phyloP scores from a whole-genome alignment of 2,888 invertebrate species.

The Tridacna crocea region DNA sequence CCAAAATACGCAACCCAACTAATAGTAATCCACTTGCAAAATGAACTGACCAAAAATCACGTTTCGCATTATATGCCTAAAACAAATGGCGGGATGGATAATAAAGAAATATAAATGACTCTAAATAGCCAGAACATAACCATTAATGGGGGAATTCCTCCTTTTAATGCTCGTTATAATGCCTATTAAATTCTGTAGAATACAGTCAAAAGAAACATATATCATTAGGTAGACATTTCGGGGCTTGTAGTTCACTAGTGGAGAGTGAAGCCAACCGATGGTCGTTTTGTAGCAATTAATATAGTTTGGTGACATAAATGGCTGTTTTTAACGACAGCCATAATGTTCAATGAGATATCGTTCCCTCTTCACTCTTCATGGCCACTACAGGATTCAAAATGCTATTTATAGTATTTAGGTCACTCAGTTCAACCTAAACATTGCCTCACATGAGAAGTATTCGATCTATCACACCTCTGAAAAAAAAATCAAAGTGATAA shows the following conservation, averaged over 20 bases:
- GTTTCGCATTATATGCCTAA: conserved; percentile 54
- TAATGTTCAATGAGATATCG: conserved; percentile 28
- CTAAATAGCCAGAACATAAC: conserved; percentile 62
- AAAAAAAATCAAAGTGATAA: too few species aligned
- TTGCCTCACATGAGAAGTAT: too few species aligned
- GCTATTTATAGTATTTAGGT: neutral
- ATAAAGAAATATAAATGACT: conserved; percentile 66
- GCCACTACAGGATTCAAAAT: neutral
- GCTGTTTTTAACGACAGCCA: conserved; percentile 28
- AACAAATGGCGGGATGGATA: conserved; percentile 62
- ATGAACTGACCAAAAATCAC: conserved; percentile 50
- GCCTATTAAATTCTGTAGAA: conserved; percentile 54
- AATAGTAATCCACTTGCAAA: conserved; percentile 41
- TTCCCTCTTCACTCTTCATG: conserved; percentile 8
- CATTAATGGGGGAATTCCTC: conserved; percentile 60
- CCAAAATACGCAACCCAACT: conserved; percentile 37
- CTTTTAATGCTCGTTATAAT: conserved; percentile 60
- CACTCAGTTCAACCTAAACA: neutral
- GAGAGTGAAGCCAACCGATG: conserved; percentile 9
- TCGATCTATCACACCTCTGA: too few species aligned
- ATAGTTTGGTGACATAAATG: conserved; percentile 23
- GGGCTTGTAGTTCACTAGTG: conserved; percentile 8
- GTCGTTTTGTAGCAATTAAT: conserved; percentile 21
- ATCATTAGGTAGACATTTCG: conserved; percentile 56
- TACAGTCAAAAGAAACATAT: conserved; percentile 53